Conservation (phyloP, 2,113 vertebrate genomes). For the Zonotrichia leucophrys region DNA sequence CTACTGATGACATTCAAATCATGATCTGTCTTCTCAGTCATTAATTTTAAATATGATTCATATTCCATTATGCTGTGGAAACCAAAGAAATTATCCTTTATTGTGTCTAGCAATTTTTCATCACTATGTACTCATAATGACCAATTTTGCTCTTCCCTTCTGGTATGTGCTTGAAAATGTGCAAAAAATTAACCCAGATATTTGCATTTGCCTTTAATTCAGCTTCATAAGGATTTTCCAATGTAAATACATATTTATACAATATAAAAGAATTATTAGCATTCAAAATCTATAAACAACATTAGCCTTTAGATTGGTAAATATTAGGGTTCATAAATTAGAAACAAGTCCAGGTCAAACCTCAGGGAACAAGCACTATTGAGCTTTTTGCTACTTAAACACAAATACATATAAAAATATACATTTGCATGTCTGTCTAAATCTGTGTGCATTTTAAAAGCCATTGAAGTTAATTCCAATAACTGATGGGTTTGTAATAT, state of each 20-base stretch:
- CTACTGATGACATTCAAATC: constrained; percentile 78
- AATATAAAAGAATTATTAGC: constrained; percentile 68
- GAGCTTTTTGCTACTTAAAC: not conserved
- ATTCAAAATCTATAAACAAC: constrained; percentile 64
- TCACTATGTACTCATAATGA: constrained; percentile 70
- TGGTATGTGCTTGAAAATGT: constrained; percentile 55
- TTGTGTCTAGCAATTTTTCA: constrained; percentile 76
- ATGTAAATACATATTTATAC: constrained; percentile 69
- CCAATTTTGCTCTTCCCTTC: constrained; percentile 68
- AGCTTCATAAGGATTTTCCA: constrained; percentile 57
- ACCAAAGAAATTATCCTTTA: constrained; percentile 77
- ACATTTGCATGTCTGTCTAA: not conserved
- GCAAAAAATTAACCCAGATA: constrained; percentile 63
- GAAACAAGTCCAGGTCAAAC: constrained; percentile 7
- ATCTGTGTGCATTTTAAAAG: not conserved
- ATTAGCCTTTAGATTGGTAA: constrained; percentile 68
- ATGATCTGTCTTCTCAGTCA: constrained; percentile 74
- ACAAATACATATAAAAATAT: not conserved
- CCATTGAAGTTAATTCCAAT: not conserved
- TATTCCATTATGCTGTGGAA: constrained; percentile 73
- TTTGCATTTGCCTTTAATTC: constrained; percentile 72
- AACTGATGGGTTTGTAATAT: not conserved
- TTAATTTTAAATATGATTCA: constrained; percentile 82
- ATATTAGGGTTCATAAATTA: constrained; percentile 24
- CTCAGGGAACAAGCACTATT: not conserved